A percentile compares a stretch with the other conserved stretches of the same genome.
phyloP scores from a whole-genome alignment of 2,888 invertebrate species.

The Heliothis peltigera region DNA sequence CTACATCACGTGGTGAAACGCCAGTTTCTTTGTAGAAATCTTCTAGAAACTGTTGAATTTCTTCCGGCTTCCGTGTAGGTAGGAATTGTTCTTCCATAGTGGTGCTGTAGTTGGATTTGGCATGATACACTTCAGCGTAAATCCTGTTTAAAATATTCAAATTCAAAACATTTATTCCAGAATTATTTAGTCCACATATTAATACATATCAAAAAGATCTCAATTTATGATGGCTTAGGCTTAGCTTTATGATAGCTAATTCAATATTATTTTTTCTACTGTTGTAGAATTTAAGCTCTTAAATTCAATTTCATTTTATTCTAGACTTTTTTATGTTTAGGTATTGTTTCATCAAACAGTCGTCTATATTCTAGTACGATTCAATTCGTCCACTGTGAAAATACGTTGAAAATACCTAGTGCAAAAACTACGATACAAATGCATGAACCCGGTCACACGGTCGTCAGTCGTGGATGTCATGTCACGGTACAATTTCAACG shows the following conservation, averaged over 20 bases:
- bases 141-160: conserved; percentile 29
- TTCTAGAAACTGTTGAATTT: conserved; percentile 86
- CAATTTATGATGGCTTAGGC: too few species aligned
- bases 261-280: too few species aligned
- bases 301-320: too few species aligned
- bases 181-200: too few species aligned
- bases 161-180: too few species aligned
- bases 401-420: conserved; percentile 6
- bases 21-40: conserved; percentile 89
- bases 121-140: conserved; percentile 40
- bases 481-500: conserved; percentile 21
- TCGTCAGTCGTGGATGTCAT: conserved; percentile 21
- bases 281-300: too few species aligned
- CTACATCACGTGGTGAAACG: conserved; percentile 91
- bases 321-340: too few species aligned
- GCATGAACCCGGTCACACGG: conserved; percentile 25
- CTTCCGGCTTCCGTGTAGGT: conserved; percentile 58
- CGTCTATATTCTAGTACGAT: background rate
- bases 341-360: background rate
- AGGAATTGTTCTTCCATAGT: conserved; percentile 42
- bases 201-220: too few species aligned
- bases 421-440: conserved; percentile 20
- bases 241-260: too few species aligned
- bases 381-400: conserved; percentile 8
- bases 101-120: conserved; percentile 28